Base-by-base conservation (phyloP, 2,113 vertebrate species). In the Ophthalmolycus amberensis region DNA sequence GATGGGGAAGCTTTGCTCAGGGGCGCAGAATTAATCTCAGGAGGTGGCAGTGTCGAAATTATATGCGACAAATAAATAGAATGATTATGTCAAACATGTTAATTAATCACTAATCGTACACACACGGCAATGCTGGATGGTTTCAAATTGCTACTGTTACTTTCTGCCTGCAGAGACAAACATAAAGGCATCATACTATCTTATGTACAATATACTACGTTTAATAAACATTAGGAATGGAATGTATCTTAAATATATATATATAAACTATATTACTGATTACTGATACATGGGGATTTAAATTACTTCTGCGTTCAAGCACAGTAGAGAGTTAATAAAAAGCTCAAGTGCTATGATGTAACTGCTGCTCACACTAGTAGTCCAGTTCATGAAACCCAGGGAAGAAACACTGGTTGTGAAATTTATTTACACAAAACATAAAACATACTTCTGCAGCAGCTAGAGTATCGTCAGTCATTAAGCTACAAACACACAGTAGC, bases 1-100 rank as follows among this genome's bases (percentile, higher is more conserved):
- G 64, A 77, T 67, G 63, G 16, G 75, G 16, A 29, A 9, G 63
- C 37, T 44, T 67, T 67, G 27, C 52, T 59, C 27, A 68, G 6
- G 11, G 48, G 64, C 7, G 16, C 27, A 29, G 12, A 32, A 58
- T 46, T 48, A 58, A 14, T 77, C 8, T 77, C n/a, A 32, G 6
- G 50, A 67, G 25, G 25, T 58, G 62, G 22, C 34, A 58, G 34
- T 44, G 25, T 34, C 27, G 25, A 68, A 56, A 44, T 22, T 5
- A 20, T 38, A 27, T 50, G 22, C 34, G 4, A 32, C 10, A 66
- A 29, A 63, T 9, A 37, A 75, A n/a, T 16, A n/a, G 11, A 58
- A 32, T 58, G 4, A 46, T 58, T 25, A 59, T 76, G 16, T 15
- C 52, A n/a, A 56, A 67, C 7, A 10, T 77, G 37, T 46, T 34